Evolutionary conservation across 1,140 invertebrate genomes (phyloP), one percentile per base, ranked within the genome.

Genomic region (Aethina tumida): DNA sequence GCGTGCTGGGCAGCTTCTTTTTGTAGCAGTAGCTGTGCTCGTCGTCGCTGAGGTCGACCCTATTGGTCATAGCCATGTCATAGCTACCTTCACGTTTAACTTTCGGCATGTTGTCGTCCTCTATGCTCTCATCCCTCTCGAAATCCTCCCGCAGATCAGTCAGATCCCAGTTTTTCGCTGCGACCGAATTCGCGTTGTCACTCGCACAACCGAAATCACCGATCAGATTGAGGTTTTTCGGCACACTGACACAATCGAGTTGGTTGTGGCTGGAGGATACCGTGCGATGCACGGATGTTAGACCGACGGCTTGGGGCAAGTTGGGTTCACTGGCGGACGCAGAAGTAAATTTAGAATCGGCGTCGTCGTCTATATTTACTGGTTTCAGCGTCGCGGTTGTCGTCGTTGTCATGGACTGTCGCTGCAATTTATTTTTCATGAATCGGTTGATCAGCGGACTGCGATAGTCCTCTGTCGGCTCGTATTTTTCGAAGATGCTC

Each of bases 191-290:
- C 30, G 26, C n/a, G 35, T 41, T 24, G 38, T 40, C 25, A 39
- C 36, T 8, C 26, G 45, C 40, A 37, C 38, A 32, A 46, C 43
- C 27, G 38, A 35, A 28, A 15, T 47, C 34, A 2, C 49, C 45
- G 9, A 55, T 49, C 14, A 72, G 63, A 44, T 73, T 68, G 10
- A 74, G 50, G 35, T 71, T 64, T 27, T 69, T 67, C 14, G 71
- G 71, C 12, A 72, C 65, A 49, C 70, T 73, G 10, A 56, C 59
- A 8, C 71, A 65, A 29, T 57, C 55, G 5, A 62, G 60, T 39
- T 41, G 45, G 24, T 41, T 38, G 8, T 49, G 39, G 20, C 44
- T 25, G 20, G 45, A 38, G 31, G 42, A 28, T 15, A 33, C 31
- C 27, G 33, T 24, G 14, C n/a, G n/a, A n/a, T n/a, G n/a, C n/a